These are phyloP conservation scores for Mus spicilegus DNA, from an alignment of 2,113 vertebrate species.

Conservation along the genomic window DNA sequence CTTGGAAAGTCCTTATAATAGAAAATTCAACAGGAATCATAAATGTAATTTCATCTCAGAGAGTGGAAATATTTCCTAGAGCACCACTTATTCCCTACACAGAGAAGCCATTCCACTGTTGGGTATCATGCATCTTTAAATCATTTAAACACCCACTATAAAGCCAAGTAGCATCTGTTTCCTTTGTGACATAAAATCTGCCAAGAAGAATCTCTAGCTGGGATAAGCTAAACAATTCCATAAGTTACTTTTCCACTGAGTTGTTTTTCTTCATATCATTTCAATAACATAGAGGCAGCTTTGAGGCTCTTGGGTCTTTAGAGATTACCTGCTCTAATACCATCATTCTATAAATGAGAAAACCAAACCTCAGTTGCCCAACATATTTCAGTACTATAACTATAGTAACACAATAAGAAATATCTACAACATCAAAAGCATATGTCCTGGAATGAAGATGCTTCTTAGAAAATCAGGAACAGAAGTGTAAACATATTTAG, in stretches of 20 bases:
- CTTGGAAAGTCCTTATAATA: background rate
- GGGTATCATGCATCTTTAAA: conserved; percentile 29
- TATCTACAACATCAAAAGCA: background rate
- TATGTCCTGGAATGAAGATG: background rate
- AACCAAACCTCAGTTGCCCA: background rate
- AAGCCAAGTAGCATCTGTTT: conserved; percentile 71
- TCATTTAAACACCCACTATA: conserved; percentile 77
- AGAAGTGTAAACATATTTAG: background rate
- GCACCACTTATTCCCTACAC: conserved; percentile 5
- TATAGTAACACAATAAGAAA: background rate
- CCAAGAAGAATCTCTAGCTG: conserved; percentile 46
- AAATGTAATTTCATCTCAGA: conserved; percentile 23
- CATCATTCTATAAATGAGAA: conserved; percentile 47
- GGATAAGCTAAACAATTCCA: conserved; percentile 50
- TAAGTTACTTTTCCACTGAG: conserved; percentile 22
- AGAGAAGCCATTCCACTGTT: conserved; percentile 15
- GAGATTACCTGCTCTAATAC: conserved; percentile 11
- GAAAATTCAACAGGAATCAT: background rate
- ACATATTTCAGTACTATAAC: background rate
- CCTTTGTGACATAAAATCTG: conserved; percentile 55
- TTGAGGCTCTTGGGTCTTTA: background rate
- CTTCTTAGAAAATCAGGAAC: background rate
- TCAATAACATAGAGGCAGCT: conserved; percentile 27
- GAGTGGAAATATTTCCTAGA: conserved; percentile 14
- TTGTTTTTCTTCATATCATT: conserved; percentile 47